Evolutionary conservation across 1,140 invertebrate genomes (phyloP).

Genomic region (Glossosoma conforme): DNA sequence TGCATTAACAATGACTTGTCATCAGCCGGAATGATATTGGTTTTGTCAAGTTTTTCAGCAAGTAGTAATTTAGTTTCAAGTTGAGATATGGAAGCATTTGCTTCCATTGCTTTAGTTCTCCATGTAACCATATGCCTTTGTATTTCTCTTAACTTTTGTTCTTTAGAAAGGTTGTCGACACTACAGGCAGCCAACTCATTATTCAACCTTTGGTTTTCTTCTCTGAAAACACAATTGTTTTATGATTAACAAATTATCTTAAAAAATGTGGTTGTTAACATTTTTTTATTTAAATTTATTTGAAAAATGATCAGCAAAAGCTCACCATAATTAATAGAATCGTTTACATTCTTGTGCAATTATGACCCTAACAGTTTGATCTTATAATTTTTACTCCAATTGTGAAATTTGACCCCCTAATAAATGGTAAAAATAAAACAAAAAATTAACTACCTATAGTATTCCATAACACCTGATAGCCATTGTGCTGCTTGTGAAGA

Average conservation of each 20-base stretch:
- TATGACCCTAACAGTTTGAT: neutral
- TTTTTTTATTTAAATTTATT: neutral
- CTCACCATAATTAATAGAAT: too few relatives aligned
- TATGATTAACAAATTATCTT: neutral
- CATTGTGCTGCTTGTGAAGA: constrained; percentile 25
- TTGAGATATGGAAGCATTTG: constrained; percentile 15
- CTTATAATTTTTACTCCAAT: neutral
- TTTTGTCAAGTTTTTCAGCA: constrained; percentile 7
- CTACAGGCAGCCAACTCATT: constrained; percentile 18
- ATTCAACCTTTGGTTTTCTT: constrained; percentile 23
- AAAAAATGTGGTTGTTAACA: neutral
- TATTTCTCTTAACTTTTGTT: constrained; percentile 25
- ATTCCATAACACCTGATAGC: constrained; percentile 27
- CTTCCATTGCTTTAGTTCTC: constrained; percentile 28
- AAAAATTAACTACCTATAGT: constrained; percentile 20
- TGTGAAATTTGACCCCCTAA: neutral
- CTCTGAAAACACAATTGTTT: constrained; percentile 10
- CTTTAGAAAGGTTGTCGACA: constrained; percentile 25
- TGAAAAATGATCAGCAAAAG: constrained; percentile 1
- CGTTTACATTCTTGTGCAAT: too few relatives aligned
- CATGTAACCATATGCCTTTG: constrained; percentile 26
- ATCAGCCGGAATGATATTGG: too few relatives aligned
- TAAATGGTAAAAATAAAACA: neutral
- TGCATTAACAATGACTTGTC: too few relatives aligned
- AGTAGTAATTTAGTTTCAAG: constrained; percentile 21